Evolutionary conservation across 2,888 invertebrate genomes (phyloP).

Genomic region (Lasioglossum leucozonium): DNA sequence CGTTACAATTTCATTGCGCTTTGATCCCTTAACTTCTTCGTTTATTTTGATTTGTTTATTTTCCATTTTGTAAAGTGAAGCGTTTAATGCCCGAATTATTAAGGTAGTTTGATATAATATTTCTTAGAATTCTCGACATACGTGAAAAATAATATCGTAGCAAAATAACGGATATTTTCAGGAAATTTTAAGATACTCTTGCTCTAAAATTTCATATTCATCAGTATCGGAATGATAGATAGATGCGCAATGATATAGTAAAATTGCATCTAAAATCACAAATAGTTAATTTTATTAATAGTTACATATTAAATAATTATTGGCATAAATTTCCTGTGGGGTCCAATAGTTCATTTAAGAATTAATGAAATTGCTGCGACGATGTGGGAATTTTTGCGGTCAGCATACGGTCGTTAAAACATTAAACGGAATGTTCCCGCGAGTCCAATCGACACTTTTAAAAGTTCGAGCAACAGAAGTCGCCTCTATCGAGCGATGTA

Average conservation of each 20-base stretch:
- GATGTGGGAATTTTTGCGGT: background rate
- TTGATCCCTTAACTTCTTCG: background rate
- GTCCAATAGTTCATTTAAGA: background rate
- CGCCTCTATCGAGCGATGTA: background rate
- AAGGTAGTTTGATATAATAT: background rate
- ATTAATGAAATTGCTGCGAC: background rate
- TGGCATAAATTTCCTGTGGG: too few species aligned
- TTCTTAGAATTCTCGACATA: background rate
- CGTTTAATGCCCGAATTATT: background rate
- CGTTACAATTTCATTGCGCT: background rate
- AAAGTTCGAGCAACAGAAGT: constrained; percentile 2
- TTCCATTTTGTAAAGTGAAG: background rate
- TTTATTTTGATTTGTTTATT: background rate
- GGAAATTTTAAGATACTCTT: too few species aligned
- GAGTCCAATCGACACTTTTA: background rate
- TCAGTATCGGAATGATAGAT: too few species aligned
- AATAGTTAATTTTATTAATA: too few species aligned
- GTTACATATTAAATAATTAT: background rate
- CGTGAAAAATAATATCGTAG: background rate
- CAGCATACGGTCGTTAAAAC: background rate
- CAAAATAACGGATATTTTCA: too few species aligned
- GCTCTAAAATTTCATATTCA: too few species aligned
- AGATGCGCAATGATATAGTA: background rate
- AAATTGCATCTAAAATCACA: too few species aligned
- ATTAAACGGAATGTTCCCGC: background rate